Evolutionary conservation across 2,797 vertebrate genomes (phyloP).

Genomic region (Coluber constrictor): DNA sequence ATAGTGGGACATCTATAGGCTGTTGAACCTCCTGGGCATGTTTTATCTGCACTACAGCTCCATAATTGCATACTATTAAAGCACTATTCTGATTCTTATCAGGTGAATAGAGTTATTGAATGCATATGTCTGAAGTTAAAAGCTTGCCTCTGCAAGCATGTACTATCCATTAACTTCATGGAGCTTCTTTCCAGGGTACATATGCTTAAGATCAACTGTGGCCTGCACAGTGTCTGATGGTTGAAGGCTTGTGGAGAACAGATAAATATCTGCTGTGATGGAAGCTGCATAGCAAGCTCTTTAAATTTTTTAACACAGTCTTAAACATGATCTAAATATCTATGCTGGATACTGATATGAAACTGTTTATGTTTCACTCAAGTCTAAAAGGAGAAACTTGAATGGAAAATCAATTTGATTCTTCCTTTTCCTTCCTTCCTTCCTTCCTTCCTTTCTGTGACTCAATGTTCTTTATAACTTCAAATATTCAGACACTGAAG

Average conservation of each 20-base stretch:
- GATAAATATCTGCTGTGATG: not conserved
- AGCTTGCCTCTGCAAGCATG: not conserved
- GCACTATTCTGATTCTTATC: constrained; percentile 1
- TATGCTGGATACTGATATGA: not conserved
- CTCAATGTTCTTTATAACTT: constrained; percentile 42
- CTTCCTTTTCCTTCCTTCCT: not conserved
- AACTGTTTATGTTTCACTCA: not conserved
- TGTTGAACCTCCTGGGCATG: not conserved
- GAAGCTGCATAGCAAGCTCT: not conserved
- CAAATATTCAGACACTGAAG: constrained; percentile 81
- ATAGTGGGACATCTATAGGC: not conserved
- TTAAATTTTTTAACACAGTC: not conserved
- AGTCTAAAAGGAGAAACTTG: not conserved
- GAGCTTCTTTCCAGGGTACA: not conserved
- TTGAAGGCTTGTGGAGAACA: not conserved
- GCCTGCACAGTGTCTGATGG: not conserved
- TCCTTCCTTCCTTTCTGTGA: not conserved
- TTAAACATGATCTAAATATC: constrained; percentile 4
- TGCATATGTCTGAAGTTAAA: constrained; percentile 11
- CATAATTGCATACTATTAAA: not conserved
- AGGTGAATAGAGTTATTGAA: not conserved
- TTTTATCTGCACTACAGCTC: constrained; percentile 14
- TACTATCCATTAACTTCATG: not conserved
- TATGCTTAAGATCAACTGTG: constrained; percentile 9
- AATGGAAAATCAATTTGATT: not conserved